phyloP scores from a whole-genome alignment of 2,888 invertebrate species.

The Harpagoxenus sublaevis region DNA sequence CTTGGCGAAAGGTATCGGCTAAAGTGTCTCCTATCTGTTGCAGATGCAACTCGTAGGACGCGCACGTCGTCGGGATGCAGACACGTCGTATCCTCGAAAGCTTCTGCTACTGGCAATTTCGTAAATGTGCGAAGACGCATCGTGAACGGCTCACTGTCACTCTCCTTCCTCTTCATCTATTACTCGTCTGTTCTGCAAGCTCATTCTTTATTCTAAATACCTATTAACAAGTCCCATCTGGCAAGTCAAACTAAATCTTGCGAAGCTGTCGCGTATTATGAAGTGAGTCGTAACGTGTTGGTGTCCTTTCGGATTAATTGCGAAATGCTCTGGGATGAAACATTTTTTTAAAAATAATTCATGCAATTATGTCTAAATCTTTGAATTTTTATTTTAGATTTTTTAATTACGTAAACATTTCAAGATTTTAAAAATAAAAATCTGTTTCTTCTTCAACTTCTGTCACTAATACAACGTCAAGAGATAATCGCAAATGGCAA shows the following conservation, averaged over 20 bases:
- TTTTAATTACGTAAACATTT: background rate
- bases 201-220: slow-evolving; percentile 37
- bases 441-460: background rate
- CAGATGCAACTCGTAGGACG: slow-evolving; percentile 69
- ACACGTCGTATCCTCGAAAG: slow-evolving; percentile 70
- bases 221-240: slow-evolving; percentile 16
- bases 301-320: background rate
- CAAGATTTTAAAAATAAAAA: background rate
- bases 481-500: background rate
- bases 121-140: slow-evolving; percentile 66
- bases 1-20: slow-evolving; percentile 72
- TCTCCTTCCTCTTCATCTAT: slow-evolving; percentile 49
- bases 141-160: slow-evolving; percentile 71
- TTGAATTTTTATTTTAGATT: background rate
- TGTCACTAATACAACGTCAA: background rate
- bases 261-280: background rate
- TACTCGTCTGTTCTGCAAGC: slow-evolving; percentile 32
- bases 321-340: background rate
- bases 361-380: background rate
- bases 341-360: background rate
- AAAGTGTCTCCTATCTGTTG: slow-evolving; percentile 78
- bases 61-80: slow-evolving; percentile 67
- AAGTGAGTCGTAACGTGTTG: background rate
- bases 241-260: background rate
- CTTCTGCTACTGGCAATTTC: slow-evolving; percentile 75